phyloP scores from a whole-genome alignment of 2,113 vertebrate species.

The Aplodontia rufa region DNA sequence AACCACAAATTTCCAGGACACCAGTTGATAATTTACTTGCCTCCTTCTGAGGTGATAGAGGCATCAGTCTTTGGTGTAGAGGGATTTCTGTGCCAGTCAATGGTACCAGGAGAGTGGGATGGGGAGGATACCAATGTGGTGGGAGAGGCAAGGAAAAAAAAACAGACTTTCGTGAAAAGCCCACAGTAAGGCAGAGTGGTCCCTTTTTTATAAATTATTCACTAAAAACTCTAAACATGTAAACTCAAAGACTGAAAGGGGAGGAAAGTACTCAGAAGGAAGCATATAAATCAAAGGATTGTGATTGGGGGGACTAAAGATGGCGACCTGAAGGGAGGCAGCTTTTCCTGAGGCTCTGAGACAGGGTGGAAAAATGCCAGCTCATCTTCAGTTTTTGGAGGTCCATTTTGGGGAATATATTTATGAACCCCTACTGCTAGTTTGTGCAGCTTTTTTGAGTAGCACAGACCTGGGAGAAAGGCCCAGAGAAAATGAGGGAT shows the following conservation, averaged over 20 bases:
- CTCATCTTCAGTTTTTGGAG: no score
- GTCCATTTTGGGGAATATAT: no score
- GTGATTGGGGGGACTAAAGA: no score
- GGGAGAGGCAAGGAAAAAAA: background rate
- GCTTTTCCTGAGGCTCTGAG: no score
- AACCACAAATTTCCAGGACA: conserved; percentile 40
- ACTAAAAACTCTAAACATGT: conserved; percentile 10
- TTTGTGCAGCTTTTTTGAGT: no score
- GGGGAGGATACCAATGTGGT: no score
- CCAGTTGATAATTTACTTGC: background rate
- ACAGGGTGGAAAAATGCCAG: no score
- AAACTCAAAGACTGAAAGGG: background rate
- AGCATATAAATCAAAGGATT: background rate
- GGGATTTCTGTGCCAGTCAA: background rate
- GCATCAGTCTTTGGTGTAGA: background rate
- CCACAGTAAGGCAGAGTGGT: conserved; percentile 54
- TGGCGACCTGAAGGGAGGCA: background rate
- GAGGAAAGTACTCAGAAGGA: background rate
- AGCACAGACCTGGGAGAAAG: no score
- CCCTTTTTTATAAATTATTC: conserved; percentile 50
- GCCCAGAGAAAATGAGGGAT: no score
- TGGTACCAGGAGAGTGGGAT: background rate
- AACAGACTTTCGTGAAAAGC: background rate
- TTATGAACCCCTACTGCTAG: no score
- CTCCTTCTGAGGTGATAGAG: background rate